A percentile compares a stretch with the other conserved stretches of the same genome.
These are phyloP conservation scores for Ganaspis brasiliensis DNA, from an alignment of 2,888 invertebrate genomes.

Conservation along the genomic window DNA sequence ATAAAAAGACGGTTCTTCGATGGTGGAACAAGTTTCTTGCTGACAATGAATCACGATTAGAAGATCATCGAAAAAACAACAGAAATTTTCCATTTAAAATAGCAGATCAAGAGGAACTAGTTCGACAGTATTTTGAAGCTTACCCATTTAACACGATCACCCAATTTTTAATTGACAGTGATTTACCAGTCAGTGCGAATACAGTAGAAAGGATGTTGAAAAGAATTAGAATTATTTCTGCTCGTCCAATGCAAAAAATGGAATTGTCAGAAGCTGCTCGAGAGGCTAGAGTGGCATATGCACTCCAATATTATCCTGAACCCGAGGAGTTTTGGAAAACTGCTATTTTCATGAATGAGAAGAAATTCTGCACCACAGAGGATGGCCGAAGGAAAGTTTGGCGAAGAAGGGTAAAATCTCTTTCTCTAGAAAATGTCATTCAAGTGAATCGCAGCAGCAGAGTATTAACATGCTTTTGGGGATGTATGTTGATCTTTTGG, in stretches of 20 bases:
- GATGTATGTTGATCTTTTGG: conserved; percentile 50
- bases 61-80: background rate
- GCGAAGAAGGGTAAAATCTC: background rate
- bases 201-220: background rate
- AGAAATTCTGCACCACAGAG: conserved; percentile 26
- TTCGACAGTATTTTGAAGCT: background rate
- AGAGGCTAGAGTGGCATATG: background rate
- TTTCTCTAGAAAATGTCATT: background rate
- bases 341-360: conserved; percentile 19
- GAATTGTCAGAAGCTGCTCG: background rate
- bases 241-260: background rate
- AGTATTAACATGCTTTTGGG: conserved; percentile 37
- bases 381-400: conserved; percentile 37
- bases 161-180: background rate
- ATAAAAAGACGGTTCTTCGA: background rate
- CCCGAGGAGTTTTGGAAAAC: conserved; percentile 3
- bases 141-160: background rate
- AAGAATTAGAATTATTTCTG: background rate
- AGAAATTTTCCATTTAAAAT: background rate
- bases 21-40: background rate
- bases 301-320: background rate
- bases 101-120: background rate
- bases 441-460: conserved; percentile 1
- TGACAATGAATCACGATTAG: background rate
- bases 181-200: background rate